Percentiles rank a stretch among this genome's conserved stretches.
These are phyloP conservation scores for Rallus crepitans DNA, from an alignment of 2,797 vertebrate genomes.

Conservation along the genomic window DNA sequence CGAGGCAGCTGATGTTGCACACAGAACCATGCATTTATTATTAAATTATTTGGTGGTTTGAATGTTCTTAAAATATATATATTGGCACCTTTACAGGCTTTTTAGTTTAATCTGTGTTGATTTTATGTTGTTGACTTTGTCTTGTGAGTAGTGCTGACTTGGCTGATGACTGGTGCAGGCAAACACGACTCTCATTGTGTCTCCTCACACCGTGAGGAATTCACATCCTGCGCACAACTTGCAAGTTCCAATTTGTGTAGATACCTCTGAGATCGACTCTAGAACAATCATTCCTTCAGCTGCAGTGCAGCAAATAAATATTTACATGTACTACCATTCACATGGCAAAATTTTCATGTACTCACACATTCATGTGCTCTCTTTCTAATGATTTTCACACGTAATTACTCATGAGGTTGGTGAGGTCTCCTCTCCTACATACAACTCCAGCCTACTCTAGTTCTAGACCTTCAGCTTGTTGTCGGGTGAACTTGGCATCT, in stretches of 20 bases:
- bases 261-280: background rate
- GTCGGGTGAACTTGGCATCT: background rate
- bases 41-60: background rate
- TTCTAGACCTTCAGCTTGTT: background rate
- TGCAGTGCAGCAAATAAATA: background rate
- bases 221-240: background rate
- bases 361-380: accelerated
- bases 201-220: background rate
- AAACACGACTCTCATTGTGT: background rate
- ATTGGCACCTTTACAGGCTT: background rate
- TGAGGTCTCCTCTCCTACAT: background rate
- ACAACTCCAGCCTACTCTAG: background rate
- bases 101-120: background rate
- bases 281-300: background rate
- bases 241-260: background rate
- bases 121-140: background rate
- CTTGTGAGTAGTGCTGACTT: background rate
- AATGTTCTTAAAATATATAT: too few relatives aligned
- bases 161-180: background rate
- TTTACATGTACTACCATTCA: background rate
- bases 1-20: background rate
- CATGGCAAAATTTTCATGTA: background rate
- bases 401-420: background rate
- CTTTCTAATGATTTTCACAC: background rate
- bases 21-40: background rate